phyloP scores from a whole-genome alignment of 2,797 vertebrate genomes.

The Pangasius larnaudii region DNA sequence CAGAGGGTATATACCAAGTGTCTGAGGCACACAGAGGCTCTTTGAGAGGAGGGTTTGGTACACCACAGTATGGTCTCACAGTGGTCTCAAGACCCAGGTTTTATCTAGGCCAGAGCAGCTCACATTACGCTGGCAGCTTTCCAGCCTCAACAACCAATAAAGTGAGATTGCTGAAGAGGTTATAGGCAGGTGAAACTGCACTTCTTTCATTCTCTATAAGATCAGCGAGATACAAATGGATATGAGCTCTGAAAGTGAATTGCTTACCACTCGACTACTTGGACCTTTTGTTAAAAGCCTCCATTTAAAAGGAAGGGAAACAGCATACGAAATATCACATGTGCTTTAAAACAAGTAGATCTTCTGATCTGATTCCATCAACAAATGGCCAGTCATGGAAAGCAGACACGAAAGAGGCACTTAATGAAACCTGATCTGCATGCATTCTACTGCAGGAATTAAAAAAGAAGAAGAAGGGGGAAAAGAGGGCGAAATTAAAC shows the following conservation, averaged over 20 bases:
- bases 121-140: conserved; percentile 33
- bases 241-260: background rate
- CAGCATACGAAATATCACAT: background rate
- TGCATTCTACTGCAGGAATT: conserved; percentile 4
- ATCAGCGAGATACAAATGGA: conserved; percentile 28
- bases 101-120: conserved; percentile 44
- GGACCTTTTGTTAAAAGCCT: conserved; percentile 4
- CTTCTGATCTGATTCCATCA: conserved; percentile 30
- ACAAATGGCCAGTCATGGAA: conserved; percentile 16
- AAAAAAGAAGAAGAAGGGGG: background rate
- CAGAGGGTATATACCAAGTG: background rate
- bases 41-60: conserved; percentile 23
- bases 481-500: conserved; percentile 1
- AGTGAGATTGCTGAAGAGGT: conserved; percentile 45
- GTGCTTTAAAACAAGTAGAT: conserved; percentile 7
- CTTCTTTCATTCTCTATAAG: conserved; percentile 18
- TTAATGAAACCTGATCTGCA: conserved; percentile 33
- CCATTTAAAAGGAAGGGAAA: background rate
- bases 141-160: conserved; percentile 48
- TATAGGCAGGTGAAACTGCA: conserved; percentile 35
- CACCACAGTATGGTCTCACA: too few relatives aligned
- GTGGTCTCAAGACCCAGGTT: conserved; percentile 7
- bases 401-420: conserved; percentile 28
- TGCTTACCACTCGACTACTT: background rate
- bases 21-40: conserved; percentile 28